Evolutionary conservation across 2,113 vertebrate genomes (phyloP), one percentile per base, ranked within the genome.

Genomic region (Glaucomys volans): DNA sequence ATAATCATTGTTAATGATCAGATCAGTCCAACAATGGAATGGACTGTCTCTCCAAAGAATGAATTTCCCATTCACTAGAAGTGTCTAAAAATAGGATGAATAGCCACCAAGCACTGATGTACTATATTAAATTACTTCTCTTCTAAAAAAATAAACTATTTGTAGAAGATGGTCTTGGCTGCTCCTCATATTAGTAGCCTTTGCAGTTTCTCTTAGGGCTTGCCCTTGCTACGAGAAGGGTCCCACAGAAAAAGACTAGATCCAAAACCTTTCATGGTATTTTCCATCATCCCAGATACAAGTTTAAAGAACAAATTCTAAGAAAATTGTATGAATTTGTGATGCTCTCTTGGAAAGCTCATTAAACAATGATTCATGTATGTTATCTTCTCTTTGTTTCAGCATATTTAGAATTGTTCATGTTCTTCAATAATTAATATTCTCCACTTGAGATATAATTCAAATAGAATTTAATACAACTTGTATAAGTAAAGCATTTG

Each of bases 351-450:
- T 91, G 30, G n/a, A 90, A 24, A 88, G 24, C 14, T 95, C 83
- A 95, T 89, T 95, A 95, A 94, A 93, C n/a, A 93, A 69, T 86
- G 76, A 91, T 87, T 87, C 67, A 94, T 69, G 90, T 54, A 79
- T 54, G 24, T 18, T 88, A 50, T 75, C n/a, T 82, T 90, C 62
- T 89, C 12, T 92, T 18, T 83, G 8, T 62, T 81, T 91, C 59
- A 88, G 35, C 44, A 86, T 83, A 91, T 85, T 97, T 95, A 96
- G 47, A 91, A 94, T 93, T 94, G 30, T n/a, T 95, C 54, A 81
- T 95, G 17, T 80, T 96, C 75, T 84, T 96, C 66, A 95, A 77
- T 92, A 97, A 96, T 95, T 96, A 96, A 96, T 95, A 83, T 30
- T 93, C 72, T 87, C 71, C 8, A 88, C 18, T 82, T 81, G 69